These are phyloP conservation scores for Drosophila orena DNA, from an alignment of 1,140 invertebrate species.

Conservation along the genomic window DNA sequence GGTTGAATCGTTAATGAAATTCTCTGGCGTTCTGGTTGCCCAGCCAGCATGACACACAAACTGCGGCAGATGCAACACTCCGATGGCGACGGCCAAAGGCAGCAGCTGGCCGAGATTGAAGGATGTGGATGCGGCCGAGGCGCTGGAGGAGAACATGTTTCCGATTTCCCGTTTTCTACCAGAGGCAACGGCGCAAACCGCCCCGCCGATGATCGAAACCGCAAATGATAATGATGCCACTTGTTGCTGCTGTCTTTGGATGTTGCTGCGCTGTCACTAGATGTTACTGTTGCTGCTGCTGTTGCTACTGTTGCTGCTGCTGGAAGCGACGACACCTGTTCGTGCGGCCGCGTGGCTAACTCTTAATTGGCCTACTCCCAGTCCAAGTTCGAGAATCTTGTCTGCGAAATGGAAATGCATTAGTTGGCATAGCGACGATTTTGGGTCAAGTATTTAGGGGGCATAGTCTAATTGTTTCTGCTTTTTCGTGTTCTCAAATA, in stretches of 20 bases:
- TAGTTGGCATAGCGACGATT: slow-evolving; percentile 1
- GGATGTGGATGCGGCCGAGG: slow-evolving; percentile 18
- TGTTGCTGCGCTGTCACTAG: slow-evolving; percentile 45
- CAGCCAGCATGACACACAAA: slow-evolving; percentile 77
- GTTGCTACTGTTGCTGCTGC: background rate
- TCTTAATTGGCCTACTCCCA: slow-evolving; percentile 66
- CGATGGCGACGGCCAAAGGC: slow-evolving; percentile 52
- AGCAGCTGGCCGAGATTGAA: slow-evolving; percentile 16
- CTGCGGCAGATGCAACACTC: slow-evolving; percentile 63
- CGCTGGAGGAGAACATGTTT: slow-evolving; percentile 73
- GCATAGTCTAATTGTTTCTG: background rate
- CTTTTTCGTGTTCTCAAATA: too few species aligned
- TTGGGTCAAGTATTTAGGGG: slow-evolving; percentile 15
- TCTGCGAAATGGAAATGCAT: slow-evolving; percentile 40
- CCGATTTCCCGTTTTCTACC: slow-evolving; percentile 72
- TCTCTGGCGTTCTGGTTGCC: slow-evolving; percentile 72
- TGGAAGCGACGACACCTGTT: slow-evolving; percentile 47
- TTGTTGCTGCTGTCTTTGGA: slow-evolving; percentile 21
- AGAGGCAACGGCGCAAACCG: slow-evolving; percentile 9
- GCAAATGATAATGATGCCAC: slow-evolving; percentile 76
- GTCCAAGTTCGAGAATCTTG: slow-evolving; percentile 31
- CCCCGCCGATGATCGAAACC: slow-evolving; percentile 46
- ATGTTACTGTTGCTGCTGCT: background rate
- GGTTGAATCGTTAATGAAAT: slow-evolving; percentile 9
- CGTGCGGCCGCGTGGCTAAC: slow-evolving; percentile 14